Conservation (phyloP, 2,888 invertebrate genomes). For the Onchidella celtica region DNA sequence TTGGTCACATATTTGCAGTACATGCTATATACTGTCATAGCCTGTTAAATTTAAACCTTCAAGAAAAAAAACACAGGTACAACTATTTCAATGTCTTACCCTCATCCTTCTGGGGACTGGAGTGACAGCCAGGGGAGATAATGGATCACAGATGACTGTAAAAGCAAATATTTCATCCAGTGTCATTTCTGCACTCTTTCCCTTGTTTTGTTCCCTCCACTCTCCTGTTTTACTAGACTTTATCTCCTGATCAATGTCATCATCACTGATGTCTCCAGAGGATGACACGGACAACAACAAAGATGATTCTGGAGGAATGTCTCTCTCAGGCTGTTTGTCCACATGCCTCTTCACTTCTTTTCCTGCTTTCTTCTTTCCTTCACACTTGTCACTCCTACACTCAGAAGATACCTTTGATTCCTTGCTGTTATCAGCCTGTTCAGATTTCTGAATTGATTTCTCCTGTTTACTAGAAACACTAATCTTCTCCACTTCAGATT, state of each 20-base stretch:
- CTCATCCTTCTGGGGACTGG: too few species aligned
- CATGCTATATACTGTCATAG: too few species aligned
- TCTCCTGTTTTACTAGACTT: neutral
- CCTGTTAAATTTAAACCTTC: too few species aligned
- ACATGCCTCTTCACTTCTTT: neutral
- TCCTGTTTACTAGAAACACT: neutral
- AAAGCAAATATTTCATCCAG: constrained; percentile 4
- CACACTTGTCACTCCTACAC: neutral
- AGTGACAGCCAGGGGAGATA: constrained; percentile 7
- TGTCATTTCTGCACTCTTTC: neutral
- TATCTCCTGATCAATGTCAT: neutral
- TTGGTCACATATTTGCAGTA: too few species aligned
- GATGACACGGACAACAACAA: constrained; percentile 17
- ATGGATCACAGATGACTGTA: neutral
- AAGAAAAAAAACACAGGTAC: too few species aligned
- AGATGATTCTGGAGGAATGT: neutral
- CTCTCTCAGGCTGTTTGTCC: neutral
- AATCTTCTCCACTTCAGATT: neutral
- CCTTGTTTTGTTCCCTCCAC: too few species aligned
- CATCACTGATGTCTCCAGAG: neutral
- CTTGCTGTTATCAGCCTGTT: neutral
- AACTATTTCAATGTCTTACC: too few species aligned
- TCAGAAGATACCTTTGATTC: neutral
- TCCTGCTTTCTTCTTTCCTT: neutral
- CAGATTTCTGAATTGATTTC: neutral